These are phyloP conservation scores for Phalloptychus januarius DNA, from an alignment of 2,797 vertebrate species.

Conservation along the genomic window DNA sequence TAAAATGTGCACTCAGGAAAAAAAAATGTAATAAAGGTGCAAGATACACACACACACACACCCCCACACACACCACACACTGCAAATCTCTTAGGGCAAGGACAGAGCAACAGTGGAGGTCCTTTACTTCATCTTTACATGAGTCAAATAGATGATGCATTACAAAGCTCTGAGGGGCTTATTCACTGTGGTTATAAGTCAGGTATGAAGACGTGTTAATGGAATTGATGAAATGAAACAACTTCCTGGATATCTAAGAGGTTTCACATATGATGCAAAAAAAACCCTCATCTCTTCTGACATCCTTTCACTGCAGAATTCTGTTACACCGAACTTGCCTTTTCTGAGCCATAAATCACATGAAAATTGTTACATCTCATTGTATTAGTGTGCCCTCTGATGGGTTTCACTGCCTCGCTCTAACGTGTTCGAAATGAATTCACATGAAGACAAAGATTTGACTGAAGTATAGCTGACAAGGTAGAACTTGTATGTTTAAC, in stretches of 20 bases:
- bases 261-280: conserved; percentile 21
- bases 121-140: conserved; percentile 38
- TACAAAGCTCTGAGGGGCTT: conserved; percentile 34
- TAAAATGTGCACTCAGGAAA: conserved; percentile 61
- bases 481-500: background rate
- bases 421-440: background rate
- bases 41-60: conserved; percentile 15
- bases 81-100: conserved; percentile 48
- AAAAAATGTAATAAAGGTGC: conserved; percentile 60
- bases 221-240: conserved; percentile 25
- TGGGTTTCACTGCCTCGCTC: conserved; percentile 13
- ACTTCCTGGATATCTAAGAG: conserved; percentile 18
- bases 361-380: conserved; percentile 15
- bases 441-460: background rate
- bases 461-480: conserved; percentile 5
- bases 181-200: conserved; percentile 34
- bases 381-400: background rate
- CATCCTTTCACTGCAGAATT: background rate
- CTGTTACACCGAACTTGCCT: conserved; percentile 19
- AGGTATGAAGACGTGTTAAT: conserved; percentile 31
- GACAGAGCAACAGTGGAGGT: conserved; percentile 43
- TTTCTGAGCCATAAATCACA: conserved; percentile 23
- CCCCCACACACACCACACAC: conserved; percentile 7
- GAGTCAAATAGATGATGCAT: conserved; percentile 51
- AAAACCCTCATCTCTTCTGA: background rate